Percentiles rank a stretch among this genome's conserved stretches.
Evolutionary conservation across 2,113 vertebrate genomes (phyloP).

Genomic region (Pogona vitticeps): DNA sequence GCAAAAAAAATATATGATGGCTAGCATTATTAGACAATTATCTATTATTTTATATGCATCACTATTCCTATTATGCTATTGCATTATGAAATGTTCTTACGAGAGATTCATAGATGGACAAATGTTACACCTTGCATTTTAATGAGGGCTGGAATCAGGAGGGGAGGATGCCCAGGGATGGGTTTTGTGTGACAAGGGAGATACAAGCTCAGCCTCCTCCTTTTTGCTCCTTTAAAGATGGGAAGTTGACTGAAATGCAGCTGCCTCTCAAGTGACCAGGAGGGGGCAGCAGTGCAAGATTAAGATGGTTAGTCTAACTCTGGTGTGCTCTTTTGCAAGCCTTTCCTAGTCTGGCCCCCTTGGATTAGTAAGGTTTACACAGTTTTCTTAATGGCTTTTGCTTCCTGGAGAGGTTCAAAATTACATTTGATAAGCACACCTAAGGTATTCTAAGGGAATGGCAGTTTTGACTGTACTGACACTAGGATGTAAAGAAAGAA

Average conservation of each 20-base stretch:
- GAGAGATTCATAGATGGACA: neutral
- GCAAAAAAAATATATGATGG: too few species aligned
- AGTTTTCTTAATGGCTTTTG: neutral
- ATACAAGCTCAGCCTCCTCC: neutral
- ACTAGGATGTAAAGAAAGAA: neutral
- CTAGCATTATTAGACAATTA: too few species aligned
- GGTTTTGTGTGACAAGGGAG: neutral
- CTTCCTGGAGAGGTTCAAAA: neutral
- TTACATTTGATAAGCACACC: neutral
- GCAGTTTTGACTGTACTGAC: neutral
- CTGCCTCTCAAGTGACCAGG: neutral
- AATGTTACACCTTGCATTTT: neutral
- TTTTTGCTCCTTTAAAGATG: neutral
- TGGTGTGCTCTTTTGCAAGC: accelerated
- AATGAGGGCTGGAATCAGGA: neutral
- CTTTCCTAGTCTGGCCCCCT: neutral
- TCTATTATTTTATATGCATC: neutral
- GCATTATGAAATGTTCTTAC: neutral
- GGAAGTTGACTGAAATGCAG: neutral
- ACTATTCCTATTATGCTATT: neutral
- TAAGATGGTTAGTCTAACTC: neutral
- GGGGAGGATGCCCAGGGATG: neutral
- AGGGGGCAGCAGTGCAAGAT: neutral
- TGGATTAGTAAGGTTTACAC: neutral
- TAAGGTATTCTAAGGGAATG: neutral